Percentiles rank a stretch among this genome's conserved stretches.
Conservation (phyloP, 2,797 vertebrate species). For the Mus spretus region DNA sequence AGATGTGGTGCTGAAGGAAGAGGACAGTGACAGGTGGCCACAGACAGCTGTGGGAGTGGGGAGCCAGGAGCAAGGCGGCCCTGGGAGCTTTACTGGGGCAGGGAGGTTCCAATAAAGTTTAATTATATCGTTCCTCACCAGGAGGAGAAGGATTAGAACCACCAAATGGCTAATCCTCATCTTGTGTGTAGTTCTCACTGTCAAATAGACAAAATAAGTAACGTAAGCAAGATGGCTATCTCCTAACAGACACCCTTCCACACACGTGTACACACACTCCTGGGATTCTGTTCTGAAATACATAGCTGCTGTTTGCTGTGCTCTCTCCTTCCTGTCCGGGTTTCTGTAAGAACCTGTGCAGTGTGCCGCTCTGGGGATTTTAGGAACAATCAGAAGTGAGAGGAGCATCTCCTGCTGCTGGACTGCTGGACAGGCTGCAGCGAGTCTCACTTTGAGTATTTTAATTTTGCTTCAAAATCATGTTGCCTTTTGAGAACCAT, state of each 20-base stretch:
- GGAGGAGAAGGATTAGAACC: not conserved
- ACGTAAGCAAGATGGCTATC: not conserved
- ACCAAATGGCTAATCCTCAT: not conserved
- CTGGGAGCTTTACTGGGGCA: not conserved
- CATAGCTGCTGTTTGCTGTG: not conserved
- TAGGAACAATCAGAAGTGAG: slow-evolving; percentile 3
- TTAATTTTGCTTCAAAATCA: slow-evolving; percentile 49
- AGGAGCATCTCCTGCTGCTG: not conserved
- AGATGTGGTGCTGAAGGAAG: not conserved
- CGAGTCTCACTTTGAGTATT: not conserved
- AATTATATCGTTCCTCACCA: not conserved
- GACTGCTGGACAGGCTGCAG: not conserved
- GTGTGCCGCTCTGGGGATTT: not conserved
- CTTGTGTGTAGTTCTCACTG: not conserved
- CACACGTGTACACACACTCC: not conserved
- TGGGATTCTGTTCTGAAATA: not conserved
- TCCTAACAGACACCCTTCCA: not conserved
- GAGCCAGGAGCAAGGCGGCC: not conserved
- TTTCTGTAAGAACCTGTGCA: not conserved
- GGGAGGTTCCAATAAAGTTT: slow-evolving; percentile 4
- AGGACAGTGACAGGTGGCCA: not conserved
- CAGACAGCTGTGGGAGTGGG: not conserved
- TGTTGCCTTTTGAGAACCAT: slow-evolving; percentile 10
- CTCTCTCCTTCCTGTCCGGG: not conserved
- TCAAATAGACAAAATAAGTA: slow-evolving; percentile 39